These are phyloP conservation scores for Hyposoter didymator DNA, from an alignment of 2,888 invertebrate genomes.

Conservation along the genomic window DNA sequence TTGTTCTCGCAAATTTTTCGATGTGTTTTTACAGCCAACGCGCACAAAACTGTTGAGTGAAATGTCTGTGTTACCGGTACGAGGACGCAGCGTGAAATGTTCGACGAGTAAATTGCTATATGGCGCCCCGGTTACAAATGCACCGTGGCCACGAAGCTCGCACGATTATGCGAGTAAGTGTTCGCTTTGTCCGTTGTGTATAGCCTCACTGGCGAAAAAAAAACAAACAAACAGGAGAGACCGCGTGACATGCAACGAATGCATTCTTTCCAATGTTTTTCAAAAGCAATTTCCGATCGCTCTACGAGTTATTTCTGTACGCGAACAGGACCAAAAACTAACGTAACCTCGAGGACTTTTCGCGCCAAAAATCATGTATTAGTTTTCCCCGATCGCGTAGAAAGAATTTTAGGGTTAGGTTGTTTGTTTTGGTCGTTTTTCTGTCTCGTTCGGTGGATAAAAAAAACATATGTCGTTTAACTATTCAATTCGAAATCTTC, in stretches of 20 bases:
- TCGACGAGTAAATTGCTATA: constrained; percentile 28
- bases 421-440: not conserved
- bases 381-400: not conserved
- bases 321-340: not conserved
- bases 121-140: constrained; percentile 17
- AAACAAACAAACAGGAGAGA: not conserved
- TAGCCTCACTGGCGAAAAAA: not conserved
- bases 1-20: not conserved
- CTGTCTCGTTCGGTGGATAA: not conserved
- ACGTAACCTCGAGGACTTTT: not conserved
- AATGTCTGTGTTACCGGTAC: constrained; percentile 19
- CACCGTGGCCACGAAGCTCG: constrained; percentile 13
- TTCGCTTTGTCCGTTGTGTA: not conserved
- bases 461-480: not conserved
- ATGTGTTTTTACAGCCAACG: constrained; percentile 11
- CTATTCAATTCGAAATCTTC: not conserved
- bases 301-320: not conserved
- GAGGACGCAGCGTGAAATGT: constrained; percentile 48
- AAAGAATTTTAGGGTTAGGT: not conserved
- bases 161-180: constrained; percentile 28
- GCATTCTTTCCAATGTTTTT: constrained; percentile 3
- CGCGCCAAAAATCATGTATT: not conserved
- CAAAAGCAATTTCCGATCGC: not conserved
- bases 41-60: constrained; percentile 2
- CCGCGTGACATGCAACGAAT: constrained; percentile 18